Percentiles rank a stretch among this genome's conserved stretches.
Evolutionary conservation across 2,888 invertebrate genomes (phyloP).

Genomic region (Miltochrista miniata): DNA sequence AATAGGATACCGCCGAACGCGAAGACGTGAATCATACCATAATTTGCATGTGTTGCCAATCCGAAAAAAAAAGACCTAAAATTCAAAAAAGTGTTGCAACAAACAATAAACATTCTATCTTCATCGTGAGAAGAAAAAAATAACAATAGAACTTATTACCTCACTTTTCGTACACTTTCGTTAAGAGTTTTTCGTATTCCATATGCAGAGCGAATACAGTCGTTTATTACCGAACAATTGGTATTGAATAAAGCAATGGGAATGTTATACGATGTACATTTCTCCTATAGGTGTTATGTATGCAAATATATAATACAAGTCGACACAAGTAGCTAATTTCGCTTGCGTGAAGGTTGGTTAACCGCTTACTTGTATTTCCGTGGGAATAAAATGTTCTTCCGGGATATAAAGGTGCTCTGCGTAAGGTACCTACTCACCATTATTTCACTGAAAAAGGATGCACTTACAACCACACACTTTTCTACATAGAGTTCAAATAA

Average conservation of each 20-base stretch:
- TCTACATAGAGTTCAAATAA: too few species aligned
- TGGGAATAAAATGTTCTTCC: too few species aligned
- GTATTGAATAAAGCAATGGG: constrained; percentile 29
- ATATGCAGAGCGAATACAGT: constrained; percentile 22
- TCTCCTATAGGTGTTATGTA: constrained; percentile 42
- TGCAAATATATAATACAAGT: constrained; percentile 42
- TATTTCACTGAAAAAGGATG: too few species aligned
- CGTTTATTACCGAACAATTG: constrained; percentile 9
- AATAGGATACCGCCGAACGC: too few species aligned
- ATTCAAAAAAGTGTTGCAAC: constrained; percentile 30
- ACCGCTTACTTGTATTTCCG: too few species aligned
- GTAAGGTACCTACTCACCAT: too few species aligned
- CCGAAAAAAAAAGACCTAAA: constrained; percentile 22
- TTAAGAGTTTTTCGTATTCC: constrained; percentile 14
- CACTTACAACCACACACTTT: too few species aligned
- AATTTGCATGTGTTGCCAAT: constrained; percentile 31
- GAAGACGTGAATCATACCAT: background rate
- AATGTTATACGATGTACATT: constrained; percentile 48
- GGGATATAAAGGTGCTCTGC: too few species aligned
- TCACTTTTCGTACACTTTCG: constrained; percentile 36
- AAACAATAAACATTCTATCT: constrained; percentile 37
- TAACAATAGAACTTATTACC: constrained; percentile 37
- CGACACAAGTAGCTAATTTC: too few species aligned
- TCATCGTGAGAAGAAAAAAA: constrained; percentile 44
- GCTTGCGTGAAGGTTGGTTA: too few species aligned